Percentiles rank a stretch among this genome's conserved stretches.
Conservation (phyloP, 2,113 vertebrate species). For the Marcusenius ussheri region DNA sequence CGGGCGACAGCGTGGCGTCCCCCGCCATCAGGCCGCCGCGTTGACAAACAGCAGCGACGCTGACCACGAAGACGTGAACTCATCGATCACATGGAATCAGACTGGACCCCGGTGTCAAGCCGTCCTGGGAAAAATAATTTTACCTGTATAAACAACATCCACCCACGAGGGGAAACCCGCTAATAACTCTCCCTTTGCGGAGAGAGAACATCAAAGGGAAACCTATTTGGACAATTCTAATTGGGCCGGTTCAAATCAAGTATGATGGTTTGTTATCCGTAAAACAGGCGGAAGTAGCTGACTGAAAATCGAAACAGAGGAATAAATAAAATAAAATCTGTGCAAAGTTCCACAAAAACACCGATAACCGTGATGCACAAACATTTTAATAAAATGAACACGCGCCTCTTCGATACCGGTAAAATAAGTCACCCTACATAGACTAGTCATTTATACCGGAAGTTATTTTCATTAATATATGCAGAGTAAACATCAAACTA, state of each 20-base stretch:
- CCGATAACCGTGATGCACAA: background rate
- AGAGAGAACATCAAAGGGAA: background rate
- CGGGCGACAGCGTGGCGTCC: conserved; percentile 72
- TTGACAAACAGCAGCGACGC: conserved; percentile 80
- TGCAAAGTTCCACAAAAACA: background rate
- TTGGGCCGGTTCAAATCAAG: conserved; percentile 2
- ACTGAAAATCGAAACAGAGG: background rate
- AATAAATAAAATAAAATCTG: background rate
- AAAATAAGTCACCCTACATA: background rate
- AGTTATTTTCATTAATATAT: background rate
- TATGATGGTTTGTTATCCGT: background rate
- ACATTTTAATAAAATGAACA: background rate
- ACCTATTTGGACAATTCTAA: conserved; percentile 4
- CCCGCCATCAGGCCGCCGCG: conserved; percentile 56
- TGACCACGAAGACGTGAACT: conserved; percentile 64
- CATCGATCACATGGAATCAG: conserved; percentile 90
- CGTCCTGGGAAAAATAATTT: conserved; percentile 54
- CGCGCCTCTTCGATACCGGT: background rate
- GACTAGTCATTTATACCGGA: background rate
- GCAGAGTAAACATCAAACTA: background rate
- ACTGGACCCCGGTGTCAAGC: conserved; percentile 64
- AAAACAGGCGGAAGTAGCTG: background rate
- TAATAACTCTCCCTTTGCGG: background rate
- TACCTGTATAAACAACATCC: conserved; percentile 60
- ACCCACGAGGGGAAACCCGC: conserved; percentile 19